Evolutionary conservation across 2,113 vertebrate species (phyloP), one percentile per base, ranked within the genome.

Genomic region (Oncorhynchus tshawytscha): DNA sequence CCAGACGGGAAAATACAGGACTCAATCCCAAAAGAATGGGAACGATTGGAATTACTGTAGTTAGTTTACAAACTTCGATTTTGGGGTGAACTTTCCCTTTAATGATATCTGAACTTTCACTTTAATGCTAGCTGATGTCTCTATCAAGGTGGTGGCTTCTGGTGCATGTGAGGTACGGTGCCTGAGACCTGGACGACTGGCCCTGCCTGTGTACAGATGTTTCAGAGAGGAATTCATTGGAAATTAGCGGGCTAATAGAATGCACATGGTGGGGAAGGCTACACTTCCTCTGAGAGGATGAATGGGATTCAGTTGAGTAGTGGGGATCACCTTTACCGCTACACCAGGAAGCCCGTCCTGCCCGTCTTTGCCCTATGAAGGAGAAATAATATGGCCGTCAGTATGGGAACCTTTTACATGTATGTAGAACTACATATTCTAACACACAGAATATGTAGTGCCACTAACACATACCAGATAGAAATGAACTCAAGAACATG

Each of bases 321-420:
- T 3, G 76, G 29, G 16, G 67, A 76, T 88, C 31, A 94, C 95
- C 93, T 95, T 94, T 75, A 72, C 88, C 73, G 90, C 90, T n/a
- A 81, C 68, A 76, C 94, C 93, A 15, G 92, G 87, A 71, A 6
- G 27, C 20, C 95, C 95, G 1, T 8, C 59, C 13, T 64, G 81
- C 48, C 95, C 94, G 3, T 91, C 90, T 73, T 91, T 82, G 54
- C 94, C 94, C 94, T 95, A 15, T 20, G 3, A n/a, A 16, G 54
- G 69, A 72, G 24, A 45, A 45, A 80, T 6, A 59, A 24, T 60
- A n/a, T 64, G 11, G 29, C 27, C 5, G 3, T 27, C 65, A 31
- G 65, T 54, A 54, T 54, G 51, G 51, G 4, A 54, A 18, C 12
- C 15, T 54, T 54, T 54, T 15, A 54, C 51, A 18, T 5, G 16